Conservation (phyloP, 2,888 invertebrate species). For the Drosophila antonietae region DNA sequence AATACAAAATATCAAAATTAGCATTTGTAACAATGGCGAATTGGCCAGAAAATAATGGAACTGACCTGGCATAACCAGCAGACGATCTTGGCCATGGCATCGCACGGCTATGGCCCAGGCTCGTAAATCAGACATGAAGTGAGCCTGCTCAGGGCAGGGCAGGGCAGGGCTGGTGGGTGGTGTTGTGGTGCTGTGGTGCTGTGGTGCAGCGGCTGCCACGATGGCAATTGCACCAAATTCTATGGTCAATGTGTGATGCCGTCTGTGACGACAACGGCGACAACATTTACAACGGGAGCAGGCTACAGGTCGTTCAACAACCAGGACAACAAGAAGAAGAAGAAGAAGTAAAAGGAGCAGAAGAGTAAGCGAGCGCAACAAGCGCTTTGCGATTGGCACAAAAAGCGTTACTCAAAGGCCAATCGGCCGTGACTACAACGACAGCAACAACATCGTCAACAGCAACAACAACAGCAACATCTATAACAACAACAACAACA, state of each 20-base stretch:
- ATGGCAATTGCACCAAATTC: conserved; percentile 74
- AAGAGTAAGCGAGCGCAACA: conserved; percentile 11
- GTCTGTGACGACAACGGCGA: conserved; percentile 78
- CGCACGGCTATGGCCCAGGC: conserved; percentile 33
- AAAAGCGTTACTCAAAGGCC: conserved; percentile 61
- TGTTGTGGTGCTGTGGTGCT: neutral
- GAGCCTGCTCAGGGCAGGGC: neutral
- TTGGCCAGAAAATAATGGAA: conserved; percentile 79
- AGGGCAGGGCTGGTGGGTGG: neutral
- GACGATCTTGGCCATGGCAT: conserved; percentile 68
- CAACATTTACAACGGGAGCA: conserved; percentile 78
- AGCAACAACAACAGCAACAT: conserved; percentile 15
- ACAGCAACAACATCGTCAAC: conserved; percentile 32
- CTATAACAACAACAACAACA: conserved; percentile 27
- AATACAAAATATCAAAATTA: conserved; percentile 84
- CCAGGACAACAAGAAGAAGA: conserved; percentile 17
- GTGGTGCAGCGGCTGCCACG: conserved; percentile 28
- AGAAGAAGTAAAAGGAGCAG: neutral
- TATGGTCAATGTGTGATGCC: conserved; percentile 82
- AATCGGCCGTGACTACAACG: conserved; percentile 71
- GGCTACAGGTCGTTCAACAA: conserved; percentile 59
- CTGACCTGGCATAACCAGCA: conserved; percentile 73
- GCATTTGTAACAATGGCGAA: conserved; percentile 84
- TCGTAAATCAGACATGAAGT: conserved; percentile 71
- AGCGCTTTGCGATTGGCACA: conserved; percentile 56